Percentiles rank a stretch among this genome's conserved stretches.
Evolutionary conservation across 2,797 vertebrate genomes (phyloP).

Genomic region (Myotis pilosus): DNA sequence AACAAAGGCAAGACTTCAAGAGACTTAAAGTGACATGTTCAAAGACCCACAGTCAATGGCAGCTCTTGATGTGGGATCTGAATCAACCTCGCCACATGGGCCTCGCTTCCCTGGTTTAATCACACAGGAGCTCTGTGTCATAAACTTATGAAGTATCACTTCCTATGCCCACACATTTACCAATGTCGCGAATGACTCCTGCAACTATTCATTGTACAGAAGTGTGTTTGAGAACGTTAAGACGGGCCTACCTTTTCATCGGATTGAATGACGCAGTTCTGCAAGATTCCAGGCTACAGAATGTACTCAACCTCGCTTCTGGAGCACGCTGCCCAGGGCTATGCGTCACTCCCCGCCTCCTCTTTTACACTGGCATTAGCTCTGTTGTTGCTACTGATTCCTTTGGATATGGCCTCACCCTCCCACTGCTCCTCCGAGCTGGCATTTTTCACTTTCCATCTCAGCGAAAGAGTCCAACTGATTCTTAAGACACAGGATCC

Average conservation of each 20-base stretch:
- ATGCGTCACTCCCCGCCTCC: background rate
- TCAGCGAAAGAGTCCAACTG: background rate
- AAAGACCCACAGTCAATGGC: background rate
- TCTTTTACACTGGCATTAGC: background rate
- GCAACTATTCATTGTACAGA: background rate
- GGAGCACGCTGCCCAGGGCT: background rate
- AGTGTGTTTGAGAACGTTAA: background rate
- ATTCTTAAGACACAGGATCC: background rate
- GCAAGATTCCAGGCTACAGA: background rate
- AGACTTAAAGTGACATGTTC: background rate
- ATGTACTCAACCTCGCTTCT: background rate
- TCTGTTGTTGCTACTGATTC: background rate
- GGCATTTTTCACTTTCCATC: background rate
- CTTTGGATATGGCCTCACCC: background rate
- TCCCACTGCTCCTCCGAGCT: background rate
- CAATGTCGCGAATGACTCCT: background rate
- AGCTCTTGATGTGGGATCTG: background rate
- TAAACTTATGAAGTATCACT: background rate
- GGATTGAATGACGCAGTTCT: background rate
- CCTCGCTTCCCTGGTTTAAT: background rate
- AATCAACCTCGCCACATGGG: background rate
- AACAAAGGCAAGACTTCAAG: background rate
- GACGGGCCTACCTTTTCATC: background rate
- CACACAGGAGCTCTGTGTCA: background rate
- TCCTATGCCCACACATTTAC: background rate